Percentiles rank a stretch among this genome's conserved stretches.
These are phyloP conservation scores for Drymodes brunneopygia DNA, from an alignment of 2,113 vertebrate species.

Conservation along the genomic window DNA sequence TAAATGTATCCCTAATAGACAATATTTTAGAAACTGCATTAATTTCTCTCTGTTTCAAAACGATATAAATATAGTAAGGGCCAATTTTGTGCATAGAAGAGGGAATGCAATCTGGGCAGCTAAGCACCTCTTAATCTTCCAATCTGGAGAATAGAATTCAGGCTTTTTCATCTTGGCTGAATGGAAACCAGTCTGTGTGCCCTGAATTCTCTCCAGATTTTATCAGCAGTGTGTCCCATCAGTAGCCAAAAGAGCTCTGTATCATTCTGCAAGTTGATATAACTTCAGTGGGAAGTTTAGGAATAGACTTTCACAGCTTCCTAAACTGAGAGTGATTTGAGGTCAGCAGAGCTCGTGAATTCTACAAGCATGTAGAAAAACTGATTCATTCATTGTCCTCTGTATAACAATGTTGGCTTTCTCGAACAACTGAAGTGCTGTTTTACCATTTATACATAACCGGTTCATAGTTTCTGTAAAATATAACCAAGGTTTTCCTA, in stretches of 20 bases:
- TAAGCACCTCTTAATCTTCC: constrained; percentile 32
- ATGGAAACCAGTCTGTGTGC: background rate
- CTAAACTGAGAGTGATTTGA: background rate
- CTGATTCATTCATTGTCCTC: background rate
- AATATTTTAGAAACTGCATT: background rate
- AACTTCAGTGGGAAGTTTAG: background rate
- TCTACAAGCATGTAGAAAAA: background rate
- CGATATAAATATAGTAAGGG: background rate
- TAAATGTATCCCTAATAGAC: background rate
- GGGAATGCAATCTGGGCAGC: constrained; percentile 31
- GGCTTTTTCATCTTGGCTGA: constrained; percentile 1
- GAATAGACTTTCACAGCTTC: background rate
- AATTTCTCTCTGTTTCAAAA: background rate
- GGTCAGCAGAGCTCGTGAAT: background rate
- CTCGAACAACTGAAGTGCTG: background rate
- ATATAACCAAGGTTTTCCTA: background rate
- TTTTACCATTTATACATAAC: background rate
- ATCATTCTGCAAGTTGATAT: background rate
- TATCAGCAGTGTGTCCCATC: background rate
- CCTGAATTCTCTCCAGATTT: constrained; percentile 30
- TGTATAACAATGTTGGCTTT: background rate
- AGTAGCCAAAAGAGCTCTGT: background rate
- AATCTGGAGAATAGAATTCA: background rate
- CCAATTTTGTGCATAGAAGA: background rate
- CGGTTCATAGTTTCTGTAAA: background rate